A percentile compares a stretch with the other conserved stretches of the same genome.
Conservation (phyloP, 1,140 invertebrate genomes). For the Pseudomyrmex flavicornis region DNA sequence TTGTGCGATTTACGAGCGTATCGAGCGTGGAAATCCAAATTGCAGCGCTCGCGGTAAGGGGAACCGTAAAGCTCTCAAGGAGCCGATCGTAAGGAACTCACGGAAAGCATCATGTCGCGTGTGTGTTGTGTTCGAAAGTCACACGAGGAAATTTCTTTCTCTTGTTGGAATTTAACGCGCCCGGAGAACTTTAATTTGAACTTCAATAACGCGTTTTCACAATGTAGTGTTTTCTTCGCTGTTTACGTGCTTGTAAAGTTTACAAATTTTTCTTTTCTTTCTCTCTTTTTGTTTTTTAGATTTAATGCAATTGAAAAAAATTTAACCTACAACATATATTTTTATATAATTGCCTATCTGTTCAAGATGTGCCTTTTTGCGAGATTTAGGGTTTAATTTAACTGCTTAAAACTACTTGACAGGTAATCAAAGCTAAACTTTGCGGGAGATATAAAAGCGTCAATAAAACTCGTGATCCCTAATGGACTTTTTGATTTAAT, state of each 20-base stretch:
- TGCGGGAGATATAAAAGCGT: conserved; percentile 25
- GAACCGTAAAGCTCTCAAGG: conserved; percentile 34
- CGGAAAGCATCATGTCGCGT: conserved; percentile 2
- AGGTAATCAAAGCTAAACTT: conserved; percentile 10
- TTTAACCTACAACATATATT: no score
- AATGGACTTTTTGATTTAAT: conserved; percentile 56
- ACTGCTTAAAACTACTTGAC: neutral
- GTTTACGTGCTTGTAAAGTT: neutral
- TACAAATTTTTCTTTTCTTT: no score
- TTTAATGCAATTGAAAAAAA: no score
- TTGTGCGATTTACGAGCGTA: conserved; percentile 58
- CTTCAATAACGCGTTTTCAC: neutral
- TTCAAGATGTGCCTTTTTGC: neutral
- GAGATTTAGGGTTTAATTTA: neutral
- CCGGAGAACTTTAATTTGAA: conserved; percentile 5
- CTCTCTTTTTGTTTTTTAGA: no score
- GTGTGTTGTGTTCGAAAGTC: conserved; percentile 8
- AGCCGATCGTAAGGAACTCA: conserved; percentile 12
- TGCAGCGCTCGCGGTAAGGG: conserved; percentile 31
- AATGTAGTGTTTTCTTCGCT: neutral
- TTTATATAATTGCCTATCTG: neutral
- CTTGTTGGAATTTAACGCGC: conserved; percentile 33
- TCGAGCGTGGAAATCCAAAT: conserved; percentile 60
- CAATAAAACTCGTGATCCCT: conserved; percentile 40
- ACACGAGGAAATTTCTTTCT: conserved; percentile 4